Conservation (phyloP, 2,888 invertebrate species). For the Leptothorax acervorum region DNA sequence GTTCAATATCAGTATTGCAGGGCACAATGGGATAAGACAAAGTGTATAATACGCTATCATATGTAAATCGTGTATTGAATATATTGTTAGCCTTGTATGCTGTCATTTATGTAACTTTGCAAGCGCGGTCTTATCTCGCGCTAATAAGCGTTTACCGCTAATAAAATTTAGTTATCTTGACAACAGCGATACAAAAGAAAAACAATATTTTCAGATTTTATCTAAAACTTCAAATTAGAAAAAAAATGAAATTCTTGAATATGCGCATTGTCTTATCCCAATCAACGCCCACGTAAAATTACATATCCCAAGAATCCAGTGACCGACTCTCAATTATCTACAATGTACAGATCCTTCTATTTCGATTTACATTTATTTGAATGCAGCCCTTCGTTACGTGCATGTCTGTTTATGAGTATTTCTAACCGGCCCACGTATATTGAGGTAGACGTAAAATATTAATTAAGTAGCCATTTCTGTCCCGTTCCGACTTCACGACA, state of each 20-base stretch:
- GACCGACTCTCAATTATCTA: conserved; percentile 73
- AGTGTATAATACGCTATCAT: conserved; percentile 10
- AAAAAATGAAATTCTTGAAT: not conserved
- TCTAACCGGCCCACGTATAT: conserved; percentile 48
- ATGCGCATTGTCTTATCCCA: conserved; percentile 65
- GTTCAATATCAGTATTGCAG: conserved; percentile 11
- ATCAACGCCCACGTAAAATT: conserved; percentile 51
- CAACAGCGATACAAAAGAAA: not conserved
- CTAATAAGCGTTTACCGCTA: not conserved
- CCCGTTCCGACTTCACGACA: conserved; percentile 27
- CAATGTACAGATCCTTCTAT: conserved; percentile 63
- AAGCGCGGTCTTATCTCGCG: not conserved
- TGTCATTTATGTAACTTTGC: not conserved
- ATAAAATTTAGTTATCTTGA: conserved; percentile 5
- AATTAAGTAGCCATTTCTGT: conserved; percentile 49
- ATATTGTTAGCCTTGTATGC: too few species aligned
- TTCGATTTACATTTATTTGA: conserved; percentile 72
- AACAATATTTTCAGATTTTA: conserved; percentile 1
- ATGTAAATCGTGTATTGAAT: not conserved
- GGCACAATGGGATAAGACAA: conserved; percentile 49
- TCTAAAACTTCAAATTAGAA: not conserved
- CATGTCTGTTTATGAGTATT: conserved; percentile 68
- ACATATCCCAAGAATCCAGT: conserved; percentile 71
- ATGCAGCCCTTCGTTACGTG: conserved; percentile 60
- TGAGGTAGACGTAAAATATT: conserved; percentile 58